Base-by-base conservation (phyloP, 2,113 vertebrate genomes). In the Tenebrosternarchus preto region DNA sequence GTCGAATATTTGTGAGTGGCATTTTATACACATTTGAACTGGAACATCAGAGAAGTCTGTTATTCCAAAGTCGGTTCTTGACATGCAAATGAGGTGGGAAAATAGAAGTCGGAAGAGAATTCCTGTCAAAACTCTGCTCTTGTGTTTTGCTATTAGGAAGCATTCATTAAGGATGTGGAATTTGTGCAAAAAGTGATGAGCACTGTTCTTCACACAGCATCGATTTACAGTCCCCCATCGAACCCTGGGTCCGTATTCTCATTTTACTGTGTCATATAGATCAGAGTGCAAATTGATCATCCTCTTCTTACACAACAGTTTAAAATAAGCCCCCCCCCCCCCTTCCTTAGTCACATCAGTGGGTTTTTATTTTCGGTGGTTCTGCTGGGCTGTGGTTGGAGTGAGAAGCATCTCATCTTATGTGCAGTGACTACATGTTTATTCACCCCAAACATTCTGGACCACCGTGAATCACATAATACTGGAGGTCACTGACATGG, bases 281-380 rank as follows among this genome's bases (percentile, higher is more conserved):
- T 55, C 69, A 55, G 11, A 43, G 39, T 43, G 6, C 39, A 43
- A 43, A 43, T 43, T 5, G 6, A 5, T 55, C 5, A 25, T 22
- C 36, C 1, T 79, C 24, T 19, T 43, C 70, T 79, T 71, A 39
- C 50, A 24, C 50, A 77, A 39, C 22, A 2, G 56, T 25, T 59
- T 50, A 72, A 71, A 61, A 79, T 61, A 79, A 17, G 20, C 19
- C 39, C 71, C 77, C 56, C 68, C 31, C 57, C 70, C 71, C 60
- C 31, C 66, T 55, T 78, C n/a, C n/a, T n/a, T 68, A 78, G 77
- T 78, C 77, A 78, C 60, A 33, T 60, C 22, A 43, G 12, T 31
- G 63, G 6, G 29, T 36, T 64, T 63, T 61, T 43, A 9, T 5
- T 64, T 27, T n/a, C 61, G 4, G 27, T 31, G 25, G 61, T 64